A percentile compares a stretch with the other conserved stretches of the same genome.
These are phyloP conservation scores for Pseudopleuronectes americanus DNA, from an alignment of 2,797 vertebrate species.

Conservation along the genomic window DNA sequence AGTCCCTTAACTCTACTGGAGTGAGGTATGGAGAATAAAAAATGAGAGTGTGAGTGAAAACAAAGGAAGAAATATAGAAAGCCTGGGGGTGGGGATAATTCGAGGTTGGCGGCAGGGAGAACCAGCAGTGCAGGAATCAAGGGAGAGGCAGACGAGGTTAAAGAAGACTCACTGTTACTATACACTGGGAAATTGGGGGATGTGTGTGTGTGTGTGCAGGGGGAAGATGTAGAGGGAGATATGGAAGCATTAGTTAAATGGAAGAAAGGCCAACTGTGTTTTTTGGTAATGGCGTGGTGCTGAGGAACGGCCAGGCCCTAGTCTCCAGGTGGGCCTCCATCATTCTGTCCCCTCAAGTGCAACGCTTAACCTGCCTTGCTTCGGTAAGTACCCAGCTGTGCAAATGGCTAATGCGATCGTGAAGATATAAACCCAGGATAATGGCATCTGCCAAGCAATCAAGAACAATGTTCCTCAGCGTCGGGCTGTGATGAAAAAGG, in stretches of 20 bases:
- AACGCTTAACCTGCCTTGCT: slow-evolving; percentile 80
- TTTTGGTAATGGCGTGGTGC: slow-evolving; percentile 55
- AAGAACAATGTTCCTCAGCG: slow-evolving; percentile 74
- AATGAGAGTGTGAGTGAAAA: slow-evolving; percentile 21
- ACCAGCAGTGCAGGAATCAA: slow-evolving; percentile 46
- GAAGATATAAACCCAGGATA: slow-evolving; percentile 79
- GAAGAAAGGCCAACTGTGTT: slow-evolving; percentile 50
- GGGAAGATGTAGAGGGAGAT: slow-evolving; percentile 18
- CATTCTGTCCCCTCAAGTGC: slow-evolving; percentile 71
- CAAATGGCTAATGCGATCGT: slow-evolving; percentile 83
- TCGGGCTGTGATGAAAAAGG: slow-evolving; percentile 66
- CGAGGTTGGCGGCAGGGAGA: slow-evolving; percentile 23
- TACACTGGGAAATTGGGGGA: slow-evolving; percentile 16
- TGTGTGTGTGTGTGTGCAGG: slow-evolving; percentile 1
- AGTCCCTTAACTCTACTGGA: slow-evolving; percentile 7
- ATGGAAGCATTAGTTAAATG: slow-evolving; percentile 50
- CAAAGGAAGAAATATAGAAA: slow-evolving; percentile 21
- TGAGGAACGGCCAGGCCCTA: slow-evolving; percentile 49
- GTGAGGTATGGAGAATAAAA: slow-evolving; percentile 13
- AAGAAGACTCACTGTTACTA: slow-evolving; percentile 25
- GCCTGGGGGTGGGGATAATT: slow-evolving; percentile 27
- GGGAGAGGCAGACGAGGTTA: slow-evolving; percentile 40
- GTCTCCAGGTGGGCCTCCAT: slow-evolving; percentile 76
- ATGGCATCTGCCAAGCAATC: slow-evolving; percentile 83
- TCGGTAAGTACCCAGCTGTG: slow-evolving; percentile 77